These are phyloP conservation scores for Epistrophella euchroma DNA, from an alignment of 2,888 invertebrate species.

Conservation along the genomic window DNA sequence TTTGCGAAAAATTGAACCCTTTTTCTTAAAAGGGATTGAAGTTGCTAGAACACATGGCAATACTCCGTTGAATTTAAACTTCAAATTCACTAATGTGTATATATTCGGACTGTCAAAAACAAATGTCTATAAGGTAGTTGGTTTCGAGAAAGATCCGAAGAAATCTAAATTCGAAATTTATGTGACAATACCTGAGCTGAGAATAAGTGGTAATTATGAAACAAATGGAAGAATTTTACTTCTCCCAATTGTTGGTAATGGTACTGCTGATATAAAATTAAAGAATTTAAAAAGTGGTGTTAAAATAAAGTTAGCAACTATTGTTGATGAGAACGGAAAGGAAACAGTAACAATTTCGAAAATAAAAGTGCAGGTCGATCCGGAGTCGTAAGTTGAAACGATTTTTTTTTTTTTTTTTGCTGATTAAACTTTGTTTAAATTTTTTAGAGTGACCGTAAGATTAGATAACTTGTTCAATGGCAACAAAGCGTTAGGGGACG, in stretches of 20 bases:
- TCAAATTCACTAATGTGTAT: slow-evolving; percentile 77
- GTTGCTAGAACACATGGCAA: slow-evolving; percentile 72
- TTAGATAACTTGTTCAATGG: slow-evolving; percentile 79
- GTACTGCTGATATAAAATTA: slow-evolving; percentile 78
- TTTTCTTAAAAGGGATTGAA: slow-evolving; percentile 76
- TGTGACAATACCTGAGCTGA: slow-evolving; percentile 74
- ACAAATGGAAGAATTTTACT: slow-evolving; percentile 82
- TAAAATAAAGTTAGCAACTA: slow-evolving; percentile 70
- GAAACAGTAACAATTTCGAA: slow-evolving; percentile 67
- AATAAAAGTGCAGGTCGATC: slow-evolving; percentile 76
- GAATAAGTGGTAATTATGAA: slow-evolving; percentile 80
- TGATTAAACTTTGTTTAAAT: background rate
- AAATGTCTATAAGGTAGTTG: slow-evolving; percentile 77
- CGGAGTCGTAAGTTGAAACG: slow-evolving; percentile 76
- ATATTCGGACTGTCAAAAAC: slow-evolving; percentile 77
- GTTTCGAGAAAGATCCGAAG: slow-evolving; percentile 78
- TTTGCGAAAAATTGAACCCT: slow-evolving; percentile 76
- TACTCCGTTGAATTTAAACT: slow-evolving; percentile 77
- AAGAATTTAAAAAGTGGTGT: slow-evolving; percentile 76
- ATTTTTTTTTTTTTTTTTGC: background rate
- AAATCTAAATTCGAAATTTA: slow-evolving; percentile 77
- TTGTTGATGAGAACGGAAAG: slow-evolving; percentile 61
- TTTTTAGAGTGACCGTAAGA: slow-evolving; percentile 76
- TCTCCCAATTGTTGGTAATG: slow-evolving; percentile 81
- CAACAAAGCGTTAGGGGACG: slow-evolving; percentile 77